Conservation (phyloP, 2,797 vertebrate genomes). For the Mareca penelope region DNA sequence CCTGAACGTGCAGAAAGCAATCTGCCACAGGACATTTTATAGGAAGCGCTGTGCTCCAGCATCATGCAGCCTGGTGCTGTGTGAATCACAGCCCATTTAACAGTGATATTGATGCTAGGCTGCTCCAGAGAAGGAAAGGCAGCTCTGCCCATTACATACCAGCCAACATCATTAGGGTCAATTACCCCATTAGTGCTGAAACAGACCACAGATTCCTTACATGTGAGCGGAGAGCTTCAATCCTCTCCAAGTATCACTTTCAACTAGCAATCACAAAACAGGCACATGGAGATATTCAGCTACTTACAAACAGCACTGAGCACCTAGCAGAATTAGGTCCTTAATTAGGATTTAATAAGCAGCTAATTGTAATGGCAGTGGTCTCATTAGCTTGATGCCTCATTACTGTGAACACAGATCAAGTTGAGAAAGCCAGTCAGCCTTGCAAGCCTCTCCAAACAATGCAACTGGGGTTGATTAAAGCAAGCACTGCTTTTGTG, state of each 20-base stretch:
- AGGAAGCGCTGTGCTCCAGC: constrained; percentile 34
- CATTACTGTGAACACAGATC: constrained; percentile 49
- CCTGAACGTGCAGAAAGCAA: constrained; percentile 39
- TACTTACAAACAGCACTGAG: not conserved
- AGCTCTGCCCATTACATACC: constrained; percentile 20
- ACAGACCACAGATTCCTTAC: not conserved
- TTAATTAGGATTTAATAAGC: constrained; percentile 67
- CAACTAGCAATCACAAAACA: not conserved
- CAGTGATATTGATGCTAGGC: not conserved
- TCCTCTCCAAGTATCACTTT: not conserved
- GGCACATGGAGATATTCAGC: not conserved
- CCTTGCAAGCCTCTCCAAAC: constrained; percentile 44
- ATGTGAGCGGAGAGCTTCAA: not conserved
- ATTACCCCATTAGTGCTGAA: constrained; percentile 51
- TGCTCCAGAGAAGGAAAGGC: constrained; percentile 18
- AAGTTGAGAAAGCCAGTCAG: constrained; percentile 39
- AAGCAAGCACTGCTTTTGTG: constrained; percentile 39
- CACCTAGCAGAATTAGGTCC: constrained; percentile 13
- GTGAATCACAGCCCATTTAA: constrained; percentile 39
- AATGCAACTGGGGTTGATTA: constrained; percentile 19
- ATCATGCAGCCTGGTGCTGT: constrained; percentile 3
- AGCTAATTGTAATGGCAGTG: constrained; percentile 51
- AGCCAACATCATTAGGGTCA: constrained; percentile 47
- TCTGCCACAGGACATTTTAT: not conserved
- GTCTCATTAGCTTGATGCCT: constrained; percentile 56